Base-by-base conservation (phyloP, 2,113 vertebrate genomes). In the Misgurnus mizolepis region DNA sequence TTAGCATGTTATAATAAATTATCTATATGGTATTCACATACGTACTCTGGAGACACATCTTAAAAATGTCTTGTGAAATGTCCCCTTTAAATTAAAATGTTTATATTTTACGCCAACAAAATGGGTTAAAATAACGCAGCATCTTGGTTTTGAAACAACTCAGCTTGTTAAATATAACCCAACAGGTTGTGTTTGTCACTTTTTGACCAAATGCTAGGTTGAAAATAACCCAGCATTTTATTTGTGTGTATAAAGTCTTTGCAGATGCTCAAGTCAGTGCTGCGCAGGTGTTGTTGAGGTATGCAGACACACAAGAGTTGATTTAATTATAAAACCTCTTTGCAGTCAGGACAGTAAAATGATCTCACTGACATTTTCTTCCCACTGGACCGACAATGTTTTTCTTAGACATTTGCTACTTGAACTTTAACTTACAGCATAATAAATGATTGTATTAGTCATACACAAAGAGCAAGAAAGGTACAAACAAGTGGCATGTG, bases 401-500 rank as follows among this genome's bases (percentile, higher is more conserved):
- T 15, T 17, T 55, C 6, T 55, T 15, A 55, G 53, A 27, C 40
- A 22, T 53, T 10, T 71, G 17, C 27, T 58, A 22, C 41, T 67
- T 49, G 41, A 67, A 67, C 39, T 72, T 66, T 71, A 53, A 17
- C 40, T 67, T 67, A 67, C 15, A 73, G 55, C n/a, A 58, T 75
- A 39, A 62, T 75, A 64, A 75, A 64, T 50, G 8, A 76, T 64
- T 76, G 43, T 10, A 64, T 76, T 64, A 64, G 60, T 76, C 58
- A 50, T 17, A 39, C 73, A 39, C 12, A 41, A 6, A 22, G 45
- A 58, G 58, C 17, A 75, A 75, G 22, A 75, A 22, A 2, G 43
- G 43, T 17, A 18, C 58, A 45, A 12, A 61, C 53, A 39, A 18
- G 22, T 62, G 60, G 41, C 18, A 58, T 73, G 40, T 60, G 55